Conservation (phyloP, 1,140 invertebrate genomes). For the Gryllus bimaculatus region DNA sequence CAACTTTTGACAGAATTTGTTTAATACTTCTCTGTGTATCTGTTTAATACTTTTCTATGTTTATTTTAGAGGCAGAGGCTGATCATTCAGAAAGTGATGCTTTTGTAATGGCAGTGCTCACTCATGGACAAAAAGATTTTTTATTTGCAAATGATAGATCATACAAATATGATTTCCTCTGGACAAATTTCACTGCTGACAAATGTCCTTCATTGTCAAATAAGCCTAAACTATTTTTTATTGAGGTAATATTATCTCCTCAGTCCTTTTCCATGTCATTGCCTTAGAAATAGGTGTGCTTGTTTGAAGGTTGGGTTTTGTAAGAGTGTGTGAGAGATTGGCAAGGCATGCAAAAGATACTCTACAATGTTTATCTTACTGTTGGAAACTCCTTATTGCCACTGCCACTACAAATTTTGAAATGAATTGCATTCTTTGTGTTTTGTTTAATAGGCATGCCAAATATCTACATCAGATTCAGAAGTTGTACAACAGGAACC, state of each 20-base stretch:
- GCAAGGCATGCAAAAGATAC: too few relatives aligned
- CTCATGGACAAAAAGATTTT: conserved; percentile 80
- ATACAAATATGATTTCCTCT: conserved; percentile 73
- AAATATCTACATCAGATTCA: not conserved
- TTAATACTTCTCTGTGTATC: not conserved
- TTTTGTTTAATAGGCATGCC: not conserved
- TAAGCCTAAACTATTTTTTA: conserved; percentile 88
- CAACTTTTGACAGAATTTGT: too few relatives aligned
- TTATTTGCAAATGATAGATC: conserved; percentile 79
- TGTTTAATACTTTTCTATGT: not conserved
- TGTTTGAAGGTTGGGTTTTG: too few relatives aligned
- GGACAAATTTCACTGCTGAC: conserved; percentile 77
- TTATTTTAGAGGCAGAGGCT: conserved; percentile 43
- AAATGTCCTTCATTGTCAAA: conserved; percentile 77
- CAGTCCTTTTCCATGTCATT: not conserved
- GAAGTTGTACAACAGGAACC: not conserved
- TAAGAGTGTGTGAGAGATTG: too few relatives aligned
- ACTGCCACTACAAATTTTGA: too few relatives aligned
- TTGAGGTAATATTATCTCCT: conserved; percentile 44
- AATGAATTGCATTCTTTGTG: not conserved
- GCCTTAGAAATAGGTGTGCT: too few relatives aligned
- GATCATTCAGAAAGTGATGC: conserved; percentile 74
- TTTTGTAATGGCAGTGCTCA: conserved; percentile 68
- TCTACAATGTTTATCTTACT: too few relatives aligned
- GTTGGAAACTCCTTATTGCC: too few relatives aligned